Base-by-base conservation (phyloP, 2,113 vertebrate species). In the Phaethon lepturus region DNA sequence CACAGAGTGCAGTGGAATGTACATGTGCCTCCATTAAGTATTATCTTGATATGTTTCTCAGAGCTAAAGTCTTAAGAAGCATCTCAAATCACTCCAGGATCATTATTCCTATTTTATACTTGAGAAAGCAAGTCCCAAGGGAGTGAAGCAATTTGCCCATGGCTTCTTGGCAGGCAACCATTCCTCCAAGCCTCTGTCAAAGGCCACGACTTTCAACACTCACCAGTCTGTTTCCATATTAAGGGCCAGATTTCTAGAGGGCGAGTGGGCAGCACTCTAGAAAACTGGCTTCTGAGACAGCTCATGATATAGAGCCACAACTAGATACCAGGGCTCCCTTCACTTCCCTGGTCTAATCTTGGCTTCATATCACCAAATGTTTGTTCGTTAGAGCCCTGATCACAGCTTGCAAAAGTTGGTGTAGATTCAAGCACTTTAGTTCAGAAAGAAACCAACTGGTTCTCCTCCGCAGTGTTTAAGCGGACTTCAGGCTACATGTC, bases 21-120 rank as follows among this genome's bases (percentile, higher is more conserved):
- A 78, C 40, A n/a, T 5, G 1, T 71, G 29, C 35, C 56, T 74
- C 73, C 72, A n/a, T 25, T 55, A 73, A 74, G 67, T 45, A 95
- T 56, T 82, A 87, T 16, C 66, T 79, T 80, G 59, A 76, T 28
- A 55, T 3, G 58, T n/a, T 91, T 91, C 77, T 88, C 81, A 69
- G 52, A n/a, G 35, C 79, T 74, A 25, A 59, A 79, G 49, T 31
- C 80, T 88, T 90, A 89, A 75, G 47, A 74, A 93, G 56, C 73
- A 45, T 82, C 80, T 95, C 56, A 89, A 38, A 87, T 87, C 84
- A 85, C 71, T 69, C 89, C 66, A 71, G 88, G 73, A 87, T 78
- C 56, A 66, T 88, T 86, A 90, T 49, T 78, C 60, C 44, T 81
- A 72, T 64, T 95, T 81, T 60, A 89, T 0, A 0, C 44, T 78